Evolutionary conservation across 92 coral and sea anemone species (phyloP), one percentile per base, ranked within the genome.

Genomic region (Palythoa grandis): DNA sequence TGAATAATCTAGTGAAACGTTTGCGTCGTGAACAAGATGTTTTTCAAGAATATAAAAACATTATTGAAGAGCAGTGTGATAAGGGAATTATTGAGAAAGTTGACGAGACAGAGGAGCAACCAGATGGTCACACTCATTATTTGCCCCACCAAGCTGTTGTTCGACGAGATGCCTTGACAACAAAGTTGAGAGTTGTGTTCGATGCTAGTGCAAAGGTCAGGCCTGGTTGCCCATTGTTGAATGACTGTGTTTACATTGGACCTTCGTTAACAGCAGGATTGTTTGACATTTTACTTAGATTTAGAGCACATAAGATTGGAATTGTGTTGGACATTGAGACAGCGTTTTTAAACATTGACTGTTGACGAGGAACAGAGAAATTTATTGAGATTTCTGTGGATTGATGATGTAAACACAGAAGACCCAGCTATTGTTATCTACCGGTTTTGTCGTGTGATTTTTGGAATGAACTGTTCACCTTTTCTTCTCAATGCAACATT

Each of bases 381-480:
- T 82, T 72, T 84, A 16, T 20, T 90, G 85, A 73, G 92, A 52
- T 92, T 90, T 35, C 85, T 90, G 71, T 89, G 92, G 90, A 72
- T 91, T 38, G 77, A 79, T 60, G 94, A 89, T 74, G 35, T 86
- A 17, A 39, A 65, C 23, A 77, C 70, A 47, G 87, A 88, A 54
- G 88, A 86, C 71, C 92, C 91, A 43, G 76, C 22, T 53, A 60
- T 92, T 40, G 54, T 47, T 9, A 76, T 74, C 52, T 82, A 56
- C 67, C 72, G 91, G 15, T 90, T 92, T 73, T 72, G 87, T 73
- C 79, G 92, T 53, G 93, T 92, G 4, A 75, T 87, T 40, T 92
- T 92, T 65, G 92, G 92, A 12, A 78, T 92, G 75, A 92, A 90
- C 83, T 29, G 0, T 79, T 90, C 90, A 23, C 94, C 92, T 22